Evolutionary conservation across 2,888 invertebrate species (phyloP).

Genomic region (Chloroclystis v-ata): DNA sequence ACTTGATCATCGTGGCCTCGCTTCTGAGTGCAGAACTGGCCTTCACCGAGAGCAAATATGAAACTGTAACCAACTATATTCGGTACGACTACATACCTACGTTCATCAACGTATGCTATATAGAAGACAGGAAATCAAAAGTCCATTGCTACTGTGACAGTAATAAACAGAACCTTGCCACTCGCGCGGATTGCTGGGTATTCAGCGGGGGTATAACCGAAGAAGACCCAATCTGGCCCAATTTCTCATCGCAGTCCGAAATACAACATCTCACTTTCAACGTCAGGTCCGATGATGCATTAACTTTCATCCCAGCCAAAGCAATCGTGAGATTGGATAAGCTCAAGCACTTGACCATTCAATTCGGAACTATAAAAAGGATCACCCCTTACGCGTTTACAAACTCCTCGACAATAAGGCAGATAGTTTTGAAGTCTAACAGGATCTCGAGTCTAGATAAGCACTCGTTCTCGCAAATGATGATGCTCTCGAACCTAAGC

Average conservation of each 20-base stretch:
- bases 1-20: conserved; percentile 61
- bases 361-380: conserved; percentile 84
- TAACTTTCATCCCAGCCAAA: conserved; percentile 84
- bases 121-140: conserved; percentile 64
- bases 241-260: conserved; percentile 84
- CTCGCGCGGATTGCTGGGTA: conserved; percentile 86
- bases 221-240: conserved; percentile 85
- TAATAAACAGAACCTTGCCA: conserved; percentile 73
- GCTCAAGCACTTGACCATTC: conserved; percentile 83
- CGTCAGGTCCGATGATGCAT: conserved; percentile 82
- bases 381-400: conserved; percentile 87
- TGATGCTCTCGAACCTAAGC: conserved; percentile 82
- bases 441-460: conserved; percentile 82
- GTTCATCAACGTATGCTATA: conserved; percentile 70
- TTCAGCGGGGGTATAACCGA: conserved; percentile 79
- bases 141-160: conserved; percentile 73
- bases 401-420: conserved; percentile 83
- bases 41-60: conserved; percentile 62
- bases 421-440: conserved; percentile 83
- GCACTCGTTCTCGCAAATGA: conserved; percentile 85
- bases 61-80: conserved; percentile 56
- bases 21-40: conserved; percentile 63
- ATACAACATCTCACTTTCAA: conserved; percentile 83
- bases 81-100: conserved; percentile 58
- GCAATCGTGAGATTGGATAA: conserved; percentile 82